Conservation (phyloP, 1,140 invertebrate genomes). For the Chironomus tepperi region DNA sequence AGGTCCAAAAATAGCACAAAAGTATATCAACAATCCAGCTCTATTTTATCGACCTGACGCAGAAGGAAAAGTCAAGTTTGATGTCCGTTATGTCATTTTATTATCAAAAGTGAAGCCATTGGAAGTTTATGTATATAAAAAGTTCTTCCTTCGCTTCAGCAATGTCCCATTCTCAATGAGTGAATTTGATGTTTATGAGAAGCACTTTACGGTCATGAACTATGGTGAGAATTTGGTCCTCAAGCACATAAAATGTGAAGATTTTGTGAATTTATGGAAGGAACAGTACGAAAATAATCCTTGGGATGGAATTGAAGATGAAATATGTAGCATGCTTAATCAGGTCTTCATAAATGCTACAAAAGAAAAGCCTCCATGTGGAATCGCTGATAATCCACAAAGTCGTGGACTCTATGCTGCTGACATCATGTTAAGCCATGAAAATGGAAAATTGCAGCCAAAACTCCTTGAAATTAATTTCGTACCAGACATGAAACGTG, state of each 20-base stretch:
- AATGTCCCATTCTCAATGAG: conserved; percentile 72
- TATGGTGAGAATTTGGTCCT: conserved; percentile 54
- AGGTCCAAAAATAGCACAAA: conserved; percentile 81
- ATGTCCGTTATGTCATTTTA: conserved; percentile 78
- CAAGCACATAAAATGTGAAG: conserved; percentile 65
- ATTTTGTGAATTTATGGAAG: conserved; percentile 69
- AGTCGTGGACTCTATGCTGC: conserved; percentile 81
- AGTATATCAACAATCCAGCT: conserved; percentile 78
- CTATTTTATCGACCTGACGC: conserved; percentile 68
- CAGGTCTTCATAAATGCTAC: conserved; percentile 67
- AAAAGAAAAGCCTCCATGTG: conserved; percentile 55
- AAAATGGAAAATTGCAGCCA: conserved; percentile 51
- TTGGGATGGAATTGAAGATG: conserved; percentile 56
- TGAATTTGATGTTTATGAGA: conserved; percentile 77
- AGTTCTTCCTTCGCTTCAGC: conserved; percentile 83
- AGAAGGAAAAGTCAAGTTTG: conserved; percentile 75
- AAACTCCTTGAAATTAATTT: conserved; percentile 83
- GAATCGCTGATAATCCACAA: conserved; percentile 65
- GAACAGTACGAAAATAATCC: conserved; percentile 55
- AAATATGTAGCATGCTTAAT: conserved; percentile 64
- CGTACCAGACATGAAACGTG: conserved; percentile 79
- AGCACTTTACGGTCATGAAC: conserved; percentile 93
- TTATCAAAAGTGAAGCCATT: conserved; percentile 67
- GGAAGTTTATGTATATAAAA: conserved; percentile 63
- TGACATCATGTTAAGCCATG: conserved; percentile 69